phyloP scores from a whole-genome alignment of 2,113 vertebrate species.

The Trematocara nigrifrons region DNA sequence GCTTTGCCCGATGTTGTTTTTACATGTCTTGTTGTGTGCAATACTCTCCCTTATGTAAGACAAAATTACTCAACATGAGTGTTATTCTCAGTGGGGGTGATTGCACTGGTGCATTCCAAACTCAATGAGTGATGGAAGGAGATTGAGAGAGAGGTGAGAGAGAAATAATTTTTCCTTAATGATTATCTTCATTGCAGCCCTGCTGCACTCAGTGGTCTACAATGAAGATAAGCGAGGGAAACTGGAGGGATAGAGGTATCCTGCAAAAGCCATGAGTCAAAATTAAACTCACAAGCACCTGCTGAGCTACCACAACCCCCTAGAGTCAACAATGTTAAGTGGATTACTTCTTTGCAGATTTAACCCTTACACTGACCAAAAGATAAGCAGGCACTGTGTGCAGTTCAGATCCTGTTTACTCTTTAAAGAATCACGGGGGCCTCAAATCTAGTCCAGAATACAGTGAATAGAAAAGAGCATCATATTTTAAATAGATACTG shows the following conservation, averaged over 20 bases:
- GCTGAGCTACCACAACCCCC: conserved; percentile 25
- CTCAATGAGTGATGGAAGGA: conserved; percentile 37
- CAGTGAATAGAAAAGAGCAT: neutral
- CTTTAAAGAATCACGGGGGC: neutral
- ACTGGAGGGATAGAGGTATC: neutral
- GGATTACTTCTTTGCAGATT: conserved; percentile 52
- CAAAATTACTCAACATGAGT: conserved; percentile 59
- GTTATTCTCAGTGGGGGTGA: conserved; percentile 47
- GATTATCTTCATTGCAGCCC: conserved; percentile 51
- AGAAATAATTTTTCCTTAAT: conserved; percentile 53
- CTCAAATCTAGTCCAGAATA: neutral
- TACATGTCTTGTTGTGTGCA: conserved; percentile 68
- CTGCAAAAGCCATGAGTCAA: conserved; percentile 42
- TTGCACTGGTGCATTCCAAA: conserved; percentile 54
- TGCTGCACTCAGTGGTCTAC: conserved; percentile 22
- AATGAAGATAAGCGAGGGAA: neutral
- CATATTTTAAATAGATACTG: neutral
- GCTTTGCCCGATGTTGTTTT: conserved; percentile 67
- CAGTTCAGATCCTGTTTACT: conserved; percentile 15
- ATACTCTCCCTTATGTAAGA: conserved; percentile 63
- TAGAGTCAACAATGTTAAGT: conserved; percentile 41
- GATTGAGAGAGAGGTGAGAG: conserved; percentile 29
- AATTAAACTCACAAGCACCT: conserved; percentile 35
- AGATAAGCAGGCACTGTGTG: conserved; percentile 19
- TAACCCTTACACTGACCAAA: conserved; percentile 28